Conservation (phyloP, 2,797 vertebrate genomes). For the Megalops cyprinoides region DNA sequence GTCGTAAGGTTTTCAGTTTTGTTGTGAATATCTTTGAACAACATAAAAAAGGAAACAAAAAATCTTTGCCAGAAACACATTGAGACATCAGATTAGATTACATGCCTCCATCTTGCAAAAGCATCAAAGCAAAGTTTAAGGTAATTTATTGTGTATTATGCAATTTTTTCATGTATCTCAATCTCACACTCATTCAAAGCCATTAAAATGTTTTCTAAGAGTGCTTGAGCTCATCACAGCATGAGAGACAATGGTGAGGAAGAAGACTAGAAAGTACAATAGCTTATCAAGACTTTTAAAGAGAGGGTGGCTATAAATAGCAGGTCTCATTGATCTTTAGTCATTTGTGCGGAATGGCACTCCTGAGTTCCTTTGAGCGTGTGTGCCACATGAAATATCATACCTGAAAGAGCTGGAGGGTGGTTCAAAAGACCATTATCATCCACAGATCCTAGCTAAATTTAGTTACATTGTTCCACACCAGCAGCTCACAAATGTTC, state of each 20-base stretch:
- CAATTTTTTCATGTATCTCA: not conserved
- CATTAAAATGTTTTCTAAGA: not conserved
- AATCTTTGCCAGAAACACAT: not conserved
- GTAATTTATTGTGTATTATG: not conserved
- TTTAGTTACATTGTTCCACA: not conserved
- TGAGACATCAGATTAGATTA: not conserved
- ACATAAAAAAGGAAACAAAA: not conserved
- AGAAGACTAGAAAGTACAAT: not conserved
- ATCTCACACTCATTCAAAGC: not conserved
- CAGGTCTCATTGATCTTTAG: not conserved
- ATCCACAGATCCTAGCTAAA: not conserved
- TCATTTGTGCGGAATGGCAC: not conserved
- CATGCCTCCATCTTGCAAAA: not conserved
- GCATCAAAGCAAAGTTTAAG: not conserved
- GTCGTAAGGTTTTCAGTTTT: too few relatives aligned
- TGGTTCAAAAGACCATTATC: not conserved
- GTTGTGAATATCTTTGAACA: too few relatives aligned
- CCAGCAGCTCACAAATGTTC: not conserved
- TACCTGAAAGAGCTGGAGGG: conserved; percentile 7
- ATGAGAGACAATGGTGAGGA: not conserved
- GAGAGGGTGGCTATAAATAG: not conserved
- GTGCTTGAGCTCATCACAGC: not conserved
- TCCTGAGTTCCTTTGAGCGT: not conserved
- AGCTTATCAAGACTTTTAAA: not conserved
- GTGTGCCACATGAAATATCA: not conserved